Evolutionary conservation across 92 coral and sea anemone genomes (phyloP).

Genomic region (Porites evermanni): DNA sequence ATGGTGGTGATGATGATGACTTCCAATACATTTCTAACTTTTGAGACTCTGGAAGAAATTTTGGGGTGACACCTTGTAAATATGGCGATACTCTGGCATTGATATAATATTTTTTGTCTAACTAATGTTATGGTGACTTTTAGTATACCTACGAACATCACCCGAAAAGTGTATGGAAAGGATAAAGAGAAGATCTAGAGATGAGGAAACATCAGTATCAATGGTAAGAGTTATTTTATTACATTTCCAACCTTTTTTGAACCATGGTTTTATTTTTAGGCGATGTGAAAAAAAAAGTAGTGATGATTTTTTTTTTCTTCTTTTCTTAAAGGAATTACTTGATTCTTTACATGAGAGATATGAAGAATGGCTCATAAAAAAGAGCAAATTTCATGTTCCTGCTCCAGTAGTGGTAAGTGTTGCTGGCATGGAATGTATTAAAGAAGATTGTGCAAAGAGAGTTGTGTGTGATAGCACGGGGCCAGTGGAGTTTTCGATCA

Average conservation of each 20-base stretch:
- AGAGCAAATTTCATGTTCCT: conserved; percentile 86
- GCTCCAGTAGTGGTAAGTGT: conserved; percentile 90
- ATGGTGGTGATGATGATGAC: too few species aligned
- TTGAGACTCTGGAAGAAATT: too few species aligned
- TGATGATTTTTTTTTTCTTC: too few species aligned
- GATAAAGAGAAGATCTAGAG: conserved; percentile 83
- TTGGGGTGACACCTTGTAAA: too few species aligned
- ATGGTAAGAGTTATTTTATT: conserved; percentile 62
- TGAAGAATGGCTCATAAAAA: conserved; percentile 92
- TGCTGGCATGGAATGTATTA: background rate
- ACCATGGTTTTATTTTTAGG: background rate
- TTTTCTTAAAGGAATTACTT: conserved; percentile 73
- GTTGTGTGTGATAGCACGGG: too few species aligned
- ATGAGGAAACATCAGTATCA: conserved; percentile 87
- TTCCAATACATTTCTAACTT: too few species aligned
- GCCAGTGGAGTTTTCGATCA: too few species aligned
- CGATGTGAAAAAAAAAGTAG: background rate
- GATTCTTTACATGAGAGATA: conserved; percentile 88
- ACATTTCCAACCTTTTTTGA: too few species aligned
- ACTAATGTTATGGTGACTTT: background rate
- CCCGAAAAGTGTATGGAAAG: conserved; percentile 94
- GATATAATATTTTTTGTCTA: too few species aligned
- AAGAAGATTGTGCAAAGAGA: too few species aligned
- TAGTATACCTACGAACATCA: conserved; percentile 91
- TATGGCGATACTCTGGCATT: too few species aligned